These are phyloP conservation scores for Limnephilus auricula DNA, from an alignment of 2,888 invertebrate genomes.

Conservation along the genomic window DNA sequence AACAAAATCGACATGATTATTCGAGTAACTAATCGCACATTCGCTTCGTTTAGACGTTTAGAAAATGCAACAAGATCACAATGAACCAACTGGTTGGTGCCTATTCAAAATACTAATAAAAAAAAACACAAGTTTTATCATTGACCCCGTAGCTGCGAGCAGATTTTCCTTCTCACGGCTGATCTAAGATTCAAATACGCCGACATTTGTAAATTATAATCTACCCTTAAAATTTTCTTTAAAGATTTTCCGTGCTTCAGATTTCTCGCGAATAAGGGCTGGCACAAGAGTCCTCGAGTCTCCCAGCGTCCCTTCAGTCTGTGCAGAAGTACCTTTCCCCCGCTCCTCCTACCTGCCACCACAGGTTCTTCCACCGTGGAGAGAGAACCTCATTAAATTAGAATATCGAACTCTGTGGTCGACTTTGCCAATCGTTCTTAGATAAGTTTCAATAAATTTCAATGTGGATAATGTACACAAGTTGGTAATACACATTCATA, in stretches of 20 bases:
- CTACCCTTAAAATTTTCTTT: conserved; percentile 35
- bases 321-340: neutral
- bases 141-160: neutral
- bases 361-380: neutral
- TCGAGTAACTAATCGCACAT: no score
- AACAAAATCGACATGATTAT: no score
- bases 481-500: neutral
- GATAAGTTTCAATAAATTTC: no score
- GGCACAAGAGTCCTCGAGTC: conserved; percentile 3
- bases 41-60: no score
- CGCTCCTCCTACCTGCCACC: neutral
- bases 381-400: conserved; percentile 37
- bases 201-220: conserved; percentile 26
- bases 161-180: neutral
- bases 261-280: conserved; percentile 22
- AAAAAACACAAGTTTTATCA: no score
- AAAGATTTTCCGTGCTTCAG: conserved; percentile 30
- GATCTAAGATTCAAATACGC: neutral
- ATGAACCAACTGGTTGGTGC: no score
- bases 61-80: no score
- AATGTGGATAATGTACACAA: no score
- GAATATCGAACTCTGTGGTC: conserved; percentile 19
- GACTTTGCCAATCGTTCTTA: neutral
- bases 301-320: neutral
- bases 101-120: no score